A percentile compares a stretch with the other conserved stretches of the same genome.
Evolutionary conservation across 2,888 invertebrate species (phyloP).

Genomic region (Tupiocoris notatus): DNA sequence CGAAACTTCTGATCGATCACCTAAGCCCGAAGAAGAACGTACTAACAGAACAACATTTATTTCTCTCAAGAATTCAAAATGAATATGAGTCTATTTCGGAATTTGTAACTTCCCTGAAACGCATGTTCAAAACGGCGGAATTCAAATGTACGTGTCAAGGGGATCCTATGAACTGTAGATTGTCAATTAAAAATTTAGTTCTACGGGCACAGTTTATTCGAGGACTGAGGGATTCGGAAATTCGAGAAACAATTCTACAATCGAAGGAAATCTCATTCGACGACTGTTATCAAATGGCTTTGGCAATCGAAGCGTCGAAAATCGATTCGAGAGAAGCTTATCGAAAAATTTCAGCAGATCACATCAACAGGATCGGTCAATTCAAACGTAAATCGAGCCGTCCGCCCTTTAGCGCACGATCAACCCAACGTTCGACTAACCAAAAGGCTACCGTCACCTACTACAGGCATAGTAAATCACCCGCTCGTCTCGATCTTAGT

Average conservation of each 20-base stretch:
- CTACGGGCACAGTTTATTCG: background rate
- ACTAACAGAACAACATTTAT: background rate
- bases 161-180: background rate
- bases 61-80: background rate
- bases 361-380: background rate
- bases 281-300: background rate
- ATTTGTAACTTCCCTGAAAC: background rate
- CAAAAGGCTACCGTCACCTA: too few relatives aligned
- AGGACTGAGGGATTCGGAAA: background rate
- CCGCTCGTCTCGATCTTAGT: too few relatives aligned
- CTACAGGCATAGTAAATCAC: too few relatives aligned
- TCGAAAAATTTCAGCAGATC: background rate
- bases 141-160: background rate
- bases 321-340: background rate
- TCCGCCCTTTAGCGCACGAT: too few relatives aligned
- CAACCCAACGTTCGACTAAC: too few relatives aligned
- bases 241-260: background rate
- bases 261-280: background rate
- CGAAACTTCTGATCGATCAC: background rate
- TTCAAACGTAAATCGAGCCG: background rate
- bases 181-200: background rate
- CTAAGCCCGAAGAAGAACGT: background rate
- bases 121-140: background rate
- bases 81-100: background rate
- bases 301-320: background rate